A percentile compares a stretch with the other conserved stretches of the same genome.
These are phyloP conservation scores for Leucopsar rothschildi DNA, from an alignment of 2,113 vertebrate species.

Conservation along the genomic window DNA sequence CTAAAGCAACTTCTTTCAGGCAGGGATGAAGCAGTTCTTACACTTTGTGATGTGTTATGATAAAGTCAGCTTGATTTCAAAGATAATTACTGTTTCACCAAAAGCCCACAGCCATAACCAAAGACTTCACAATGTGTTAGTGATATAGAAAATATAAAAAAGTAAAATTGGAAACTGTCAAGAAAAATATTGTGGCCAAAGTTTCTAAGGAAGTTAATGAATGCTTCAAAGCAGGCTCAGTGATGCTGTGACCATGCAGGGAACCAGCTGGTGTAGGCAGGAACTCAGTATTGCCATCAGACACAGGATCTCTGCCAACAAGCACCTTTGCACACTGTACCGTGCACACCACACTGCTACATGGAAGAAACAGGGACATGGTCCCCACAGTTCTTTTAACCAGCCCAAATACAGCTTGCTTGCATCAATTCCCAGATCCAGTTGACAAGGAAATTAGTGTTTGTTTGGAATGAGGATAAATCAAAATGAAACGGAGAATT, in stretches of 20 bases:
- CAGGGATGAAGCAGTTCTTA: constrained; percentile 53
- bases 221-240: neutral
- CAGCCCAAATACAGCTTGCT: neutral
- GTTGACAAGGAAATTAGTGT: neutral
- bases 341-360: neutral
- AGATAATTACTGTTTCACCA: constrained; percentile 19
- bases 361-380: neutral
- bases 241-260: neutral
- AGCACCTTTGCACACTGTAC: rapidly evolving
- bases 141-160: neutral
- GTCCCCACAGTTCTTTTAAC: neutral
- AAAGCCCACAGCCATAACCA: neutral
- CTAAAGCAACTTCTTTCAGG: constrained; percentile 52
- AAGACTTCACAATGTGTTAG: neutral
- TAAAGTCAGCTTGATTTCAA: neutral
- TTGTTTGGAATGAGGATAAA: neutral
- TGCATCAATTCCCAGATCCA: neutral
- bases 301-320: neutral
- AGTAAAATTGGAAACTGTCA: neutral
- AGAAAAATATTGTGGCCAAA: neutral
- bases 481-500: neutral
- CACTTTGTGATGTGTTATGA: neutral
- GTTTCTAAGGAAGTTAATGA: neutral
- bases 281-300: neutral
- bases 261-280: neutral